A percentile compares a stretch with the other conserved stretches of the same genome.
phyloP scores from a whole-genome alignment of 2,113 vertebrate species.

The Heloderma charlesbogerti region DNA sequence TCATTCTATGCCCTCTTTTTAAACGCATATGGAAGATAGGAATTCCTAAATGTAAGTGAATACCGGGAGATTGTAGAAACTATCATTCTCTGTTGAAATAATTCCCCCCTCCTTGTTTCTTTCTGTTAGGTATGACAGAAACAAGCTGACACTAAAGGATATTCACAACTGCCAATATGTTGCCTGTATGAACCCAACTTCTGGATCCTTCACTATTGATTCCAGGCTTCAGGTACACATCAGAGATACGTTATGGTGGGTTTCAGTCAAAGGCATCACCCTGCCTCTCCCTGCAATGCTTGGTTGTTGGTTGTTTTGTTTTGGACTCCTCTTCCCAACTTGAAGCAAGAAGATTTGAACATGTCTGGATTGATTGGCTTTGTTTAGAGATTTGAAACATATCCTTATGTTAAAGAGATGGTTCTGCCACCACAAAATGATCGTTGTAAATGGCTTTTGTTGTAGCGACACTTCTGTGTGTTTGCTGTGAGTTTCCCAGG shows the following conservation, averaged over 20 bases:
- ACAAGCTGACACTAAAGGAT: constrained; percentile 79
- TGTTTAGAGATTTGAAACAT: background rate
- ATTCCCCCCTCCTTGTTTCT: accelerated
- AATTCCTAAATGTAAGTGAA: background rate
- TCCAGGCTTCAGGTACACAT: constrained; percentile 76
- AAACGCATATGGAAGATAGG: background rate
- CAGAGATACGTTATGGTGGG: accelerated
- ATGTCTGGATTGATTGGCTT: background rate
- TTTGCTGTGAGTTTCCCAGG: constrained; percentile 78
- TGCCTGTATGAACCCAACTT: constrained; percentile 81
- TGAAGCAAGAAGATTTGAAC: background rate
- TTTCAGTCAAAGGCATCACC: background rate
- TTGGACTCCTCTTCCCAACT: background rate
- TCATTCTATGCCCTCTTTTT: background rate
- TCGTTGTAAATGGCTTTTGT: background rate
- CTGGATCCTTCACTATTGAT: constrained; percentile 81
- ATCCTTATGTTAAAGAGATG: background rate
- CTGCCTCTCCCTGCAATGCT: accelerated
- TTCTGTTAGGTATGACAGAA: constrained; percentile 75
- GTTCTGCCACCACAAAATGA: background rate
- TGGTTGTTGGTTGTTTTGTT: background rate
- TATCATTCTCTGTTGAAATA: accelerated
- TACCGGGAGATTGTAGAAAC: background rate
- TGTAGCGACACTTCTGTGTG: constrained; percentile 80
- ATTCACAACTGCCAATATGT: constrained; percentile 81